phyloP scores from a whole-genome alignment of 2,113 vertebrate species.

The Pseudorhombus dupliciocellatus region DNA sequence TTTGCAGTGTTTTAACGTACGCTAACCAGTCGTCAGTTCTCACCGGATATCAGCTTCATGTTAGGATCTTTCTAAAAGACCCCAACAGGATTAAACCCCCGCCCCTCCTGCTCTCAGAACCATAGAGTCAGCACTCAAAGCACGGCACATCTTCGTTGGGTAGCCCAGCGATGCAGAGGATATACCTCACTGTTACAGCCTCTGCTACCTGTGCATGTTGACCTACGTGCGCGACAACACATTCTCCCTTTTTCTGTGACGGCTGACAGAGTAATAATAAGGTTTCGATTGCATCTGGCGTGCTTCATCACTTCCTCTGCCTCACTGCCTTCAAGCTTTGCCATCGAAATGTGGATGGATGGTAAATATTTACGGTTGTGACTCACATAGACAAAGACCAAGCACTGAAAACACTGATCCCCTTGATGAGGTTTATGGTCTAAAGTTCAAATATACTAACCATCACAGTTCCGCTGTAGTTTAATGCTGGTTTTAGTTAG shows the following conservation, averaged over 20 bases:
- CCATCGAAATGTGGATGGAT: slow-evolving; percentile 34
- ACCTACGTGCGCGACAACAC: slow-evolving; percentile 32
- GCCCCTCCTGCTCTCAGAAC: slow-evolving; percentile 15
- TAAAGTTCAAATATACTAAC: neutral
- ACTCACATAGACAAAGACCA: neutral
- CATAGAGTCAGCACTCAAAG: slow-evolving; percentile 42
- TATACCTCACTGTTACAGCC: slow-evolving; percentile 37
- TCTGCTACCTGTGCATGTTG: slow-evolving; percentile 20
- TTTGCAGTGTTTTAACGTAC: slow-evolving; percentile 6
- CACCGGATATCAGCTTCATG: slow-evolving; percentile 26
- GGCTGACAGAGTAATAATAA: slow-evolving; percentile 36
- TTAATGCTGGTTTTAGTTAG: neutral
- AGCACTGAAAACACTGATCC: neutral
- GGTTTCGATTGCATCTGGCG: slow-evolving; percentile 42
- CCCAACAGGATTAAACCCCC: slow-evolving; percentile 9
- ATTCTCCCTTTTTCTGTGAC: slow-evolving; percentile 24
- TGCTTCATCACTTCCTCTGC: slow-evolving; percentile 28
- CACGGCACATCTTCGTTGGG: slow-evolving; percentile 19
- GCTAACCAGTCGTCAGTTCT: slow-evolving; percentile 10
- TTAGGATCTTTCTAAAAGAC: slow-evolving; percentile 28
- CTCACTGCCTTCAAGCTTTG: slow-evolving; percentile 15
- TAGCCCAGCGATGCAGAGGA: slow-evolving; percentile 6
- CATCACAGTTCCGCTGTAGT: neutral
- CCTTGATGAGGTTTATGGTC: neutral
- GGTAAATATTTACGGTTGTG: slow-evolving; percentile 19